Percentiles rank a stretch among this genome's conserved stretches.
These are phyloP conservation scores for Mesocricetus auratus DNA, from an alignment of 2,113 vertebrate species.

Conservation along the genomic window DNA sequence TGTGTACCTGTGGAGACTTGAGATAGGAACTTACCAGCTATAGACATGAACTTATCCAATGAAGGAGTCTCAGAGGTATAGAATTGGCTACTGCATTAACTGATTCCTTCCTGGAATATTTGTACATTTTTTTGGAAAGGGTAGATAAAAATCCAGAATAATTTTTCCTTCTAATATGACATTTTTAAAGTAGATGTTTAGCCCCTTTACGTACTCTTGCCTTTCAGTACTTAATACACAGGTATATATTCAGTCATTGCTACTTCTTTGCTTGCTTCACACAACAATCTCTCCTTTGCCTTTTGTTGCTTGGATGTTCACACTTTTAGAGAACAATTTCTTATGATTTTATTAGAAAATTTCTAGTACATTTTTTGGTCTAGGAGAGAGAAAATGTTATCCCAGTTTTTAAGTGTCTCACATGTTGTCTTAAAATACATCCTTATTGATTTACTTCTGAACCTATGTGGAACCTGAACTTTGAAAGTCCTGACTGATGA, in stretches of 20 bases:
- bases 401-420: background rate
- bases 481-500: background rate
- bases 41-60: fast-evolving
- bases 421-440: background rate
- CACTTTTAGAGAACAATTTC: background rate
- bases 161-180: background rate
- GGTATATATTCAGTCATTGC: background rate
- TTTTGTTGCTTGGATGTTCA: background rate
- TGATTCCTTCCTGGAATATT: background rate
- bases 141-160: background rate
- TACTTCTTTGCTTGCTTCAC: too few species aligned
- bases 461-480: background rate
- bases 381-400: background rate
- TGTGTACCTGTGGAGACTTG: background rate
- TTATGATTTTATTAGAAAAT: background rate
- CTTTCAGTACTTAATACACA: background rate
- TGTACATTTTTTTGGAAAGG: background rate
- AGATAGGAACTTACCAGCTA: background rate
- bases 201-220: background rate
- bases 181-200: background rate
- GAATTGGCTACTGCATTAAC: fast-evolving
- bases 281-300: background rate
- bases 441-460: background rate
- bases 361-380: background rate
- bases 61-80: fast-evolving